Percentiles rank a stretch among this genome's conserved stretches.
phyloP scores from a whole-genome alignment of 2,113 vertebrate genomes.

The Monopterus albus region DNA sequence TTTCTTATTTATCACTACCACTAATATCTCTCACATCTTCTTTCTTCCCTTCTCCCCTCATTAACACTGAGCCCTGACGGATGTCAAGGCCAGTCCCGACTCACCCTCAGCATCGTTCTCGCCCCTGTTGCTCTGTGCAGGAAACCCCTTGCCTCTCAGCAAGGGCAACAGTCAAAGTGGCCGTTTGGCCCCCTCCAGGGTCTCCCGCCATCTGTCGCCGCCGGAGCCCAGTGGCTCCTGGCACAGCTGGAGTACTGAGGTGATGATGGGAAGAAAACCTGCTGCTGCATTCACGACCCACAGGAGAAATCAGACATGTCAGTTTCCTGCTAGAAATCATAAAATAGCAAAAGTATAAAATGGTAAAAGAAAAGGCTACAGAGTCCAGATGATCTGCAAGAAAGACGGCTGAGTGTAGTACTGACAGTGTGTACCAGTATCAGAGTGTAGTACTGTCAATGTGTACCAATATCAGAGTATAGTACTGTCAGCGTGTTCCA shows the following conservation, averaged over 20 bases:
- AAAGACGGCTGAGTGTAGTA: too few relatives aligned
- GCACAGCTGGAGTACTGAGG: slow-evolving; percentile 42
- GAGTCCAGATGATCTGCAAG: not conserved
- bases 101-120: slow-evolving; percentile 34
- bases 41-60: slow-evolving; percentile 52
- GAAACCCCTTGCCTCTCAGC: slow-evolving; percentile 52
- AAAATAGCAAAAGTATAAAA: not conserved
- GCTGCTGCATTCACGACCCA: slow-evolving; percentile 49
- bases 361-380: not conserved
- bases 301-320: not conserved
- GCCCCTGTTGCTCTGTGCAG: slow-evolving; percentile 49
- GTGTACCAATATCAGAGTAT: too few relatives aligned
- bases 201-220: slow-evolving; percentile 69
- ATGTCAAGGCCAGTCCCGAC: slow-evolving; percentile 50
- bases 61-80: slow-evolving; percentile 72
- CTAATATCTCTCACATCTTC: slow-evolving; percentile 54
- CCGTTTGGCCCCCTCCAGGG: slow-evolving; percentile 32
- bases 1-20: slow-evolving; percentile 68
- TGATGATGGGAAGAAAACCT: slow-evolving; percentile 52
- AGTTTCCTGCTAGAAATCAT: not conserved
- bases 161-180: slow-evolving; percentile 40
- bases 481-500: too few relatives aligned
- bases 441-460: too few relatives aligned
- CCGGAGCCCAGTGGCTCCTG: slow-evolving; percentile 20
- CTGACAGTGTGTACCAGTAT: too few relatives aligned